Conservation (phyloP, 2,113 vertebrate species). For the Coptodon bakossiorum region DNA sequence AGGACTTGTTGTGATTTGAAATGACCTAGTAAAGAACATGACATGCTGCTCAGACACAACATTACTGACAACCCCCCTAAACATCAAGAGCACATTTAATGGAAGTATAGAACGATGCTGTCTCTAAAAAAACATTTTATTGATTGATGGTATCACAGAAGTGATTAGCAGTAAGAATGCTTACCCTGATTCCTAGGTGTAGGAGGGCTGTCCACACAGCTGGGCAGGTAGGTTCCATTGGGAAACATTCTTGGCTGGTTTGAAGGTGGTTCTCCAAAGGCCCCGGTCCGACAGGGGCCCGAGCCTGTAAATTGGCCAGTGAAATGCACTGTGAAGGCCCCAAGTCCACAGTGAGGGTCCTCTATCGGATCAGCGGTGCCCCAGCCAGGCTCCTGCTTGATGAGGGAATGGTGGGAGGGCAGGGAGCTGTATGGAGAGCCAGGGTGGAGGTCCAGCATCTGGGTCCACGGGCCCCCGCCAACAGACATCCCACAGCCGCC, state of each 20-base stretch:
- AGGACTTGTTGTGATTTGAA: background rate
- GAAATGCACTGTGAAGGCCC: conserved; percentile 96
- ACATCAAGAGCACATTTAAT: background rate
- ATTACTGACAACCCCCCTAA: background rate
- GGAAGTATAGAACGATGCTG: background rate
- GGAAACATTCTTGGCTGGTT: conserved; percentile 87
- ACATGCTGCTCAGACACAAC: conserved; percentile 46
- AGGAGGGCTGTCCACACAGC: conserved; percentile 85
- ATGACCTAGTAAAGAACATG: conserved; percentile 21
- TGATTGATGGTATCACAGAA: background rate
- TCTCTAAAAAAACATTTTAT: background rate
- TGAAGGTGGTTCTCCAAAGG: conserved; percentile 77
- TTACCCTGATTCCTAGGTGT: conserved; percentile 87
- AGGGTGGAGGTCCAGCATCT: conserved; percentile 90
- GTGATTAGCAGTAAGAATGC: background rate
- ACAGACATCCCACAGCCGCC: conserved; percentile 82
- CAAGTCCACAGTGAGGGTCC: conserved; percentile 85
- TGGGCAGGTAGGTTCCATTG: conserved; percentile 82
- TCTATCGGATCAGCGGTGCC: conserved; percentile 82
- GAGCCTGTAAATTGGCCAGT: conserved; percentile 91
- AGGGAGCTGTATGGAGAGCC: conserved; percentile 80
- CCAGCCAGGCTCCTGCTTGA: conserved; percentile 97
- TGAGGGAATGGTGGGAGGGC: conserved; percentile 88
- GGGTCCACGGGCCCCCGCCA: conserved; percentile 86
- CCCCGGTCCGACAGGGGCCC: conserved; percentile 85